Base-by-base conservation (phyloP, 2,888 invertebrate species). In the Linnaemya tessellans region DNA sequence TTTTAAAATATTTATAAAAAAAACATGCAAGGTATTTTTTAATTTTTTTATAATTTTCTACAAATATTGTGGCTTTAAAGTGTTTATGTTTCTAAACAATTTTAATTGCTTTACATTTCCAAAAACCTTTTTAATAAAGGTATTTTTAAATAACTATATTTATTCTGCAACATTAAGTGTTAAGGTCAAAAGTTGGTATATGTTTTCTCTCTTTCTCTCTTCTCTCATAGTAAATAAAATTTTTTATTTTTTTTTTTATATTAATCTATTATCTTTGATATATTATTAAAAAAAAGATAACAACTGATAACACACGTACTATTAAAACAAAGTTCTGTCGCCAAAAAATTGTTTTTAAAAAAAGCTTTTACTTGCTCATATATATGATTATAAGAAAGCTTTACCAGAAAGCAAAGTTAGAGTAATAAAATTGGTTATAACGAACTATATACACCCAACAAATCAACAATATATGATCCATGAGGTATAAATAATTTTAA, bases 281-380 rank as follows among this genome's bases (percentile, higher is more conserved):
- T 38, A 49, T 49, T 1, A 49, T 18, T 18, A 11, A 41, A 13
- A 18, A 60, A 62, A 8, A 41, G 51, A 70, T 70, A 64, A 62
- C 41, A 46, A 35, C 54, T 64, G 79, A 70, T 79, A 64, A 70
- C 20, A 46, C n/a, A 62, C 11, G 22, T 22, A n/a, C 20, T 18
- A 18, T 51, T 13, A 46, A 49, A 46, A 43, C n/a, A 79, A 49
- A 68, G 30, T 49, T 54, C 22, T 49, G 20, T 20, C 15, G 10
- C 5, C 2, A 25, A 46, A 3, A 30, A 15, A 62, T 30, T 25
- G 10, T 15, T 20, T 54, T 43, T 30, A 35, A 9, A 43, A 54
- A 64, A 79, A 79, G 62, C 60, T 65, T 75, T 74, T 38, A 5
- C 10, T 18, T 22, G 5, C 22, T 54, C 1, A n/a, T 41, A 18